Percentiles rank a stretch among this genome's conserved stretches.
Evolutionary conservation across 92 coral and sea anemone genomes (phyloP).

Genomic region (Epizoanthus ramosus): DNA sequence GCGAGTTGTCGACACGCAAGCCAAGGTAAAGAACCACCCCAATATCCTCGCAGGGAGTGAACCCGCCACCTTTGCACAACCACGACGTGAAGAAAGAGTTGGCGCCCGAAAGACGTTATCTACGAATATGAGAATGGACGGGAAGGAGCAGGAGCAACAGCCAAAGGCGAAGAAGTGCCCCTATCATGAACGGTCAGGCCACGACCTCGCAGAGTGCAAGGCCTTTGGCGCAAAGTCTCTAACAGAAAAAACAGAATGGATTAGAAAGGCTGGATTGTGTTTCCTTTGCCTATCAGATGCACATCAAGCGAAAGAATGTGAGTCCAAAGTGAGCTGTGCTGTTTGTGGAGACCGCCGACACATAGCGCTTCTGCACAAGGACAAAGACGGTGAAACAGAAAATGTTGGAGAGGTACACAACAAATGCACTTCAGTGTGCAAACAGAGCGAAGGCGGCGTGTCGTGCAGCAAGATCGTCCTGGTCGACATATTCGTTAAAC

Average conservation of each 20-base stretch:
- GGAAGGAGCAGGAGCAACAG: too few relatives aligned
- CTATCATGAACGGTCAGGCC: slow-evolving; percentile 6
- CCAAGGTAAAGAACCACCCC: slow-evolving; percentile 48
- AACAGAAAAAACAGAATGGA: slow-evolving; percentile 4
- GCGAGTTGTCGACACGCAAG: too few relatives aligned
- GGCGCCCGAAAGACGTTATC: too few relatives aligned
- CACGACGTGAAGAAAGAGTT: too few relatives aligned
- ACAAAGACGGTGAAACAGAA: neutral
- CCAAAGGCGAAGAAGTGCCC: too few relatives aligned
- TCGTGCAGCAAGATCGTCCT: slow-evolving; percentile 42
- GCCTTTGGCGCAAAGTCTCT: slow-evolving; percentile 52
- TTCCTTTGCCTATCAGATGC: slow-evolving; percentile 40
- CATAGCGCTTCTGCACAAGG: slow-evolving; percentile 51
- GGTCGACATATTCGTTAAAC: slow-evolving; percentile 18
- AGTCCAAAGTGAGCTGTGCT: slow-evolving; percentile 37
- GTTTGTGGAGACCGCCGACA: slow-evolving; percentile 58
- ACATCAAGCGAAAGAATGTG: slow-evolving; percentile 28
- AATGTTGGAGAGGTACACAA: slow-evolving; percentile 2
- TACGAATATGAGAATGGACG: too few relatives aligned
- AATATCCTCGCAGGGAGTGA: slow-evolving; percentile 28
- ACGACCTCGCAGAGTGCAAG: slow-evolving; percentile 54
- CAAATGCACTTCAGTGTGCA: slow-evolving; percentile 33
- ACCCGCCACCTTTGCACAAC: too few relatives aligned
- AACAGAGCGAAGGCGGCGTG: slow-evolving; percentile 19
- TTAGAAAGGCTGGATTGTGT: slow-evolving; percentile 46